phyloP scores from a whole-genome alignment of 1,140 invertebrate genomes.

The Augochlora pura region DNA sequence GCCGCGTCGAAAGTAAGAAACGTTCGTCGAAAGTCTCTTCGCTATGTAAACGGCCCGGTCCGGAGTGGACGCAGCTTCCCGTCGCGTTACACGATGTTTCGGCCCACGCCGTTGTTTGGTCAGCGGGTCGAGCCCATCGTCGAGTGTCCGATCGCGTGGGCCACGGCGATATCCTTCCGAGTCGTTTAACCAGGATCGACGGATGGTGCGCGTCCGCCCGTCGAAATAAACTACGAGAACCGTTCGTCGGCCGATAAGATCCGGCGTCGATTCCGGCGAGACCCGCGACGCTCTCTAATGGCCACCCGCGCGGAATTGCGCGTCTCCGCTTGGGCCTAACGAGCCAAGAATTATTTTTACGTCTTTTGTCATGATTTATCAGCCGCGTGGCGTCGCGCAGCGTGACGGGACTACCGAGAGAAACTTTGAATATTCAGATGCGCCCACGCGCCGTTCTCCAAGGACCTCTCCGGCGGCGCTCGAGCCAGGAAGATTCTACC shows the following conservation, averaged over 20 bases:
- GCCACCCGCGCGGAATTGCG: conserved; percentile 39
- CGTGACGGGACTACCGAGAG: conserved; percentile 46
- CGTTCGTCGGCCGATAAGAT: neutral
- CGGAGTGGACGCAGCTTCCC: neutral
- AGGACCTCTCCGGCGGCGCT: conserved; percentile 41
- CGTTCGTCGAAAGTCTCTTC: too few species aligned
- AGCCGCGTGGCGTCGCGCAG: conserved; percentile 57
- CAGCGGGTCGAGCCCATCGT: neutral
- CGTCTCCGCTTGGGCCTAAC: conserved; percentile 19
- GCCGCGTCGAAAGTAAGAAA: too few species aligned
- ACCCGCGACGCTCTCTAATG: too few species aligned
- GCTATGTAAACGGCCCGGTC: neutral
- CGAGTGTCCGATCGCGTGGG: conserved; percentile 38
- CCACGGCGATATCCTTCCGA: conserved; percentile 23
- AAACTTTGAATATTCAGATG: conserved; percentile 75
- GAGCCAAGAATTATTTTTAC: conserved; percentile 67
- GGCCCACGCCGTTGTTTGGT: conserved; percentile 38
- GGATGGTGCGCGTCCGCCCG: neutral
- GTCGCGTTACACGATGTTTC: neutral
- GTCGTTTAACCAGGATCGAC: neutral
- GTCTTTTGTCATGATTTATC: conserved; percentile 72
- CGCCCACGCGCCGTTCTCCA: conserved; percentile 66
- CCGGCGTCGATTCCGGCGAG: neutral
- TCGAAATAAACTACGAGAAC: neutral
- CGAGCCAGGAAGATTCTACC: conserved; percentile 42